Base-by-base conservation (phyloP, 1,140 invertebrate species). In the Papilio aristodemus region DNA sequence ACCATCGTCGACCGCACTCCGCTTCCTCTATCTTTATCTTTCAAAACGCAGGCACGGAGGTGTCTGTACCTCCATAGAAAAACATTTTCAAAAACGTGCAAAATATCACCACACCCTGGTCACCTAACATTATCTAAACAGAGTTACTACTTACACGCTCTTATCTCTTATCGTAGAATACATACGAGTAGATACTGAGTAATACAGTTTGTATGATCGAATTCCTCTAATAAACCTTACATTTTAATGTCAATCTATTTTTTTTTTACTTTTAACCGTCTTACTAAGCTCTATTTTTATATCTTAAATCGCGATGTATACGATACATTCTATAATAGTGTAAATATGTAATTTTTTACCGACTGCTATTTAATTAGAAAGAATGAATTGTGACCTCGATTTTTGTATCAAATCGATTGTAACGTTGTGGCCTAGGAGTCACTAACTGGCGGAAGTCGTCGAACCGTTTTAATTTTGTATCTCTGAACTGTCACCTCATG, bases 81-180 rank as follows among this genome's bases (percentile, higher is more conserved):
- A 89, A 89, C 84, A 89, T 88, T 83, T 86, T 91, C 86, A 91
- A 90, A 91, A 91, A 90, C 87, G 85, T 90, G 89, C 89, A 91
- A 91, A 91, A 91, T 91, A 91, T 90, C 89, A 90, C 89, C 89
- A 88, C 89, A 91, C 89, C 89, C 89, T 91, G 89, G 89, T 91
- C 89, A 81, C 89, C 89, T 91, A 91, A 87, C 83, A 87, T 89
- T 90, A 87, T 87, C 83, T 89, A 88, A 88, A 86, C 84, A 84
- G 77, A 89, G 83, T 84, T 83, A 80, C 86, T 88, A 90, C 86
- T 82, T 88, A 86, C 81, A 86, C 81, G 79, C 78, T 81, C 79
- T 85, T 83, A 82, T 73, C 72, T n/a, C n/a, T n/a, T n/a, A 67
- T 64, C 70, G 68, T 84, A 83, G 70, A n/a, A 79, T 80, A 85